Evolutionary conservation across 2,888 invertebrate genomes (phyloP), one percentile per base, ranked within the genome.

Genomic region (Drosophila lacicola): DNA sequence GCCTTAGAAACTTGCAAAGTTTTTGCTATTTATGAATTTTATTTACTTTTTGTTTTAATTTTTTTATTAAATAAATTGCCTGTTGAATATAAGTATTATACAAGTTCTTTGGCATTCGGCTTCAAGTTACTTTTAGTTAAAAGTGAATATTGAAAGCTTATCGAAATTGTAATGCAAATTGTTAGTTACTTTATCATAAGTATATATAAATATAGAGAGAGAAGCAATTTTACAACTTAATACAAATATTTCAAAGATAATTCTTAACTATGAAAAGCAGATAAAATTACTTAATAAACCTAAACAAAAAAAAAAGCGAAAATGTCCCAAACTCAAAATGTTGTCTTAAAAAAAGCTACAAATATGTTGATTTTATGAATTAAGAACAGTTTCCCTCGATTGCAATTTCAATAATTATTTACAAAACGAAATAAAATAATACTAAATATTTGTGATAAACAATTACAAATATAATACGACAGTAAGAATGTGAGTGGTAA

Each of bases 91-190:
- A 50, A 17, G 17, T 64, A 21, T 44, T 51, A 49, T 45, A 49
- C 62, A 69, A 70, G 70, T 67, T 78, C 53, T 36, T 65, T 67
- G 74, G 60, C 67, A 68, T 68, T 87, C 53, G 60, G 69, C 71
- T 73, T 65, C 44, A 33, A 70, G 61, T 77, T 64, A 70, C 49
- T 34, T 70, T 74, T 66, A 61, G 70, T 62, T 70, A 54, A 54
- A 72, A 72, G 33, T 68, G 62, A 9, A 65, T 69, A 72, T 70
- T 64, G 50, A 66, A 79, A 88, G 81, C 83, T 71, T 72, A 63
- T 81, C 54, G 69, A 44, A 70, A 82, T 65, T 50, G 63, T 56
- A 73, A 74, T 70, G 74, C 68, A 73, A 73, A 60, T 74, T 55
- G 74, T 78, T 67, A 63, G 62, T 77, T 66, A 72, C 53, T 36